Evolutionary conservation across 2,888 invertebrate species (phyloP).

Genomic region (Holacanthella duospinosa): DNA sequence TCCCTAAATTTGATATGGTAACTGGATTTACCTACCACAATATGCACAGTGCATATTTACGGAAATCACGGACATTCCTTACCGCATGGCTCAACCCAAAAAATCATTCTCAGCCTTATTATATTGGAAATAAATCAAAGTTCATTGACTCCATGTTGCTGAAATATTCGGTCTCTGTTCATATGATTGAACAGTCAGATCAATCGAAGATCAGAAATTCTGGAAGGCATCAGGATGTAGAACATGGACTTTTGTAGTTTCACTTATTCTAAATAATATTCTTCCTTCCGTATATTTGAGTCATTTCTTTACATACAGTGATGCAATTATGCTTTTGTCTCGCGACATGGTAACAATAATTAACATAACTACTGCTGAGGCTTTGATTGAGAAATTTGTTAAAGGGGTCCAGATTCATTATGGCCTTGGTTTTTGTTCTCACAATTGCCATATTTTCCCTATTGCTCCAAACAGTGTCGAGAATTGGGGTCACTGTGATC

Average conservation of each 20-base stretch:
- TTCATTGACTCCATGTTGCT: conserved; percentile 12
- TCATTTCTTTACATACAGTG: conserved; percentile 10
- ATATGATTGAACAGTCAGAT: conserved; percentile 9
- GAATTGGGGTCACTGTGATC: conserved; percentile 21
- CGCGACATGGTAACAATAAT: neutral
- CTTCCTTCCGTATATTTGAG: neutral
- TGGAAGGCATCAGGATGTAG: conserved; percentile 28
- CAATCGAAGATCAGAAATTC: conserved; percentile 4
- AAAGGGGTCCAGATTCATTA: conserved; percentile 8
- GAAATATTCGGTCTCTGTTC: conserved; percentile 13
- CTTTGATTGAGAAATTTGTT: conserved; percentile 8
- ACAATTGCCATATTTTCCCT: conserved; percentile 17
- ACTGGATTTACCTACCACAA: conserved; percentile 19
- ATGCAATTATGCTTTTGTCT: conserved; percentile 6
- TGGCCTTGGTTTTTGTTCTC: conserved; percentile 9
- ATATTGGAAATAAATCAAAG: conserved; percentile 16
- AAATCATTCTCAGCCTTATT: conserved; percentile 11
- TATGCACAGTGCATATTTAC: conserved; percentile 21
- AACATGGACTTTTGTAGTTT: conserved; percentile 16
- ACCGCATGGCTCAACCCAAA: conserved; percentile 15
- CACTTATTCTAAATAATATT: conserved; percentile 15
- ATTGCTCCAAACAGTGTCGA: conserved; percentile 15
- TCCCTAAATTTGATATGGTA: conserved; percentile 23
- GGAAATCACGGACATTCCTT: conserved; percentile 15
- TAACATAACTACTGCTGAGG: conserved; percentile 1